A percentile compares a stretch with the other conserved stretches of the same genome.
These are phyloP conservation scores for Syngnathoides biaculeatus DNA, from an alignment of 2,113 vertebrate species.

Conservation along the genomic window DNA sequence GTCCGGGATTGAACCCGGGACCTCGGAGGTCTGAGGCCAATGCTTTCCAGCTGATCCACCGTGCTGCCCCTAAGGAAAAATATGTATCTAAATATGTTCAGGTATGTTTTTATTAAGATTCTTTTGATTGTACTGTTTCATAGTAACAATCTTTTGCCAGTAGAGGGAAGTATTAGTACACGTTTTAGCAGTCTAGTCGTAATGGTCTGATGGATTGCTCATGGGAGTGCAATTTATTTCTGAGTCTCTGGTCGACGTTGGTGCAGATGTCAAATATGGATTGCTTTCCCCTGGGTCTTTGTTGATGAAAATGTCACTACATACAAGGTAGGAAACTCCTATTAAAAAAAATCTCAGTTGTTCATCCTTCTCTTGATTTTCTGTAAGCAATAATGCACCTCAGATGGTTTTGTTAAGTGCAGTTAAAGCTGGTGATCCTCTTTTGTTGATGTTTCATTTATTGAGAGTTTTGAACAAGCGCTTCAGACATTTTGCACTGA, in stretches of 20 bases:
- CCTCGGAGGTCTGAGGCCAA: too few relatives aligned
- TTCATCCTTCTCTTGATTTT: conserved; percentile 56
- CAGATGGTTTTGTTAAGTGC: conserved; percentile 74
- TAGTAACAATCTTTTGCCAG: conserved; percentile 34
- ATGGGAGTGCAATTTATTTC: conserved; percentile 3
- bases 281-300: conserved; percentile 39
- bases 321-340: conserved; percentile 43
- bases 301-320: conserved; percentile 34
- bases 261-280: conserved; percentile 23
- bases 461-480: conserved; percentile 62
- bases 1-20: too few relatives aligned
- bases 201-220: conserved; percentile 23
- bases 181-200: conserved; percentile 1
- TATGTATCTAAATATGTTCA: not conserved
- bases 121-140: not conserved
- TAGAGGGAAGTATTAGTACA: conserved; percentile 59
- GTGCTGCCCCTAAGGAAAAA: too few relatives aligned
- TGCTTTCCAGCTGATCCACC: too few relatives aligned
- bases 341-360: conserved; percentile 49
- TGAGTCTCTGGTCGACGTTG: conserved; percentile 29
- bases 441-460: conserved; percentile 74
- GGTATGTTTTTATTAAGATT: not conserved
- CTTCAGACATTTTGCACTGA: conserved; percentile 61
- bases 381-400: conserved; percentile 68
- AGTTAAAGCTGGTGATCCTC: conserved; percentile 59